Evolutionary conservation across 53 echinoderm and acorn worm genomes (phyloP), one percentile per base, ranked within the genome.

Genomic region (Actinopyga echinites): DNA sequence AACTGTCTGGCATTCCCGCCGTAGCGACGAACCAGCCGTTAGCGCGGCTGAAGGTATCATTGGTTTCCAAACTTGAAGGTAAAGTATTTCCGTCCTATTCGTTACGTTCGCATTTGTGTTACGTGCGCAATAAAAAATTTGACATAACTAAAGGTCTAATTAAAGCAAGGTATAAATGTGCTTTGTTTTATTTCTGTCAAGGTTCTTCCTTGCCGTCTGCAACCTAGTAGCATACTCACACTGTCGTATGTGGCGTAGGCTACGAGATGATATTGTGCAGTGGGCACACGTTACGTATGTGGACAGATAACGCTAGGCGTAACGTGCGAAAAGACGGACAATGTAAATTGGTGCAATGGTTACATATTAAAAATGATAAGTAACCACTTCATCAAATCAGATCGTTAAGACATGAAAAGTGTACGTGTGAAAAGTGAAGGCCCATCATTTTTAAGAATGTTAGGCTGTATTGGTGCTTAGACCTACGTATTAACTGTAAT

Each of bases 91-190:
- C 65, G 65, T 65, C 65, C 30, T 6, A 28, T 11, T 65, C 4
- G 65, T 65, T 30, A 65, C 65, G 65, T 65, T 65, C 36, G 65
- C 65, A 34, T 34, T 34, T 34, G 65, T 65, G 65, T 65, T 34
- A 65, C 30, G 36, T 65, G 65, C 65, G 65, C 29, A 65, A 65
- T 65, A 65, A 34, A 30, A 2, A 30, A 30, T 63, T 31, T 5
- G 6, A 15, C 3, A 65, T 34, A 65, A 34, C 30, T 65, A 30
- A 65, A 6, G 35, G 33, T 36, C 34, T 9, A 65, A 65, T 34
- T n/a, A 26, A 6, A 12, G 12, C 32, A 65, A 65, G 12, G 65
- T 34, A 65, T 15, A 13, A 65, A 65, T 65, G 33, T 3, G 15
- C 35, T 65, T 30, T 20, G 19, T 65, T 65, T 65, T 30, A 65